A percentile compares a stretch with the other conserved stretches of the same genome.
Conservation (phyloP, 1,140 invertebrate species). For the Odontomachus brunneus region DNA sequence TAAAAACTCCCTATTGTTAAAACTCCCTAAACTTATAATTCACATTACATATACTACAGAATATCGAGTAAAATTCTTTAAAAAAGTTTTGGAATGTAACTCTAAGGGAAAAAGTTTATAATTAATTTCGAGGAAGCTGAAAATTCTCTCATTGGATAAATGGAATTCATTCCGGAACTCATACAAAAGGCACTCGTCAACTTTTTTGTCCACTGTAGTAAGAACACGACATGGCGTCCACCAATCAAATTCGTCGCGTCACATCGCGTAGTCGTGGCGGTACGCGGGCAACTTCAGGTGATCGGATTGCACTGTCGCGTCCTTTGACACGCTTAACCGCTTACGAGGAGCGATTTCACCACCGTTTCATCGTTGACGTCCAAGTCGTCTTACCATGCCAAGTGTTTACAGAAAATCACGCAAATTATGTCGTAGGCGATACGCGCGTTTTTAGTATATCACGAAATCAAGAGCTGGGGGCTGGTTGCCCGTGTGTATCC, state of each 20-base stretch:
- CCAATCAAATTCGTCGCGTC: slow-evolving; percentile 24
- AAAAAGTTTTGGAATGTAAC: too few relatives aligned
- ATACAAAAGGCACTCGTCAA: too few relatives aligned
- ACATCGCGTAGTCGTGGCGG: not conserved
- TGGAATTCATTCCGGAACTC: too few relatives aligned
- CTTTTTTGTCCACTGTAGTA: not conserved
- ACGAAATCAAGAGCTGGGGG: slow-evolving; percentile 38
- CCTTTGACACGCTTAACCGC: slow-evolving; percentile 82
- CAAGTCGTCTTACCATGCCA: slow-evolving; percentile 75
- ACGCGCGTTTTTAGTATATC: slow-evolving; percentile 71
- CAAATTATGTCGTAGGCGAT: slow-evolving; percentile 73
- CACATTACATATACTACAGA: too few relatives aligned
- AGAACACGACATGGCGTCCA: not conserved
- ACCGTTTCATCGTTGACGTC: slow-evolving; percentile 66
- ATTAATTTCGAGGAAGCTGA: too few relatives aligned
- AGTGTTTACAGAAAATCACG: slow-evolving; percentile 63
- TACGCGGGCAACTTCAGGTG: slow-evolving; percentile 68
- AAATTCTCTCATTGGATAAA: too few relatives aligned
- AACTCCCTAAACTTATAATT: too few relatives aligned
- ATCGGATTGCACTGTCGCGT: slow-evolving; percentile 77
- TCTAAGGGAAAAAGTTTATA: too few relatives aligned
- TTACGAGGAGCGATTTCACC: slow-evolving; percentile 71
- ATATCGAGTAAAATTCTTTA: too few relatives aligned
- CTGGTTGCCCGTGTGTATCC: slow-evolving; percentile 38
- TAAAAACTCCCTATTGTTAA: too few relatives aligned